These are phyloP conservation scores for Sminthurides aquaticus DNA, from an alignment of 2,888 invertebrate genomes.

Conservation along the genomic window DNA sequence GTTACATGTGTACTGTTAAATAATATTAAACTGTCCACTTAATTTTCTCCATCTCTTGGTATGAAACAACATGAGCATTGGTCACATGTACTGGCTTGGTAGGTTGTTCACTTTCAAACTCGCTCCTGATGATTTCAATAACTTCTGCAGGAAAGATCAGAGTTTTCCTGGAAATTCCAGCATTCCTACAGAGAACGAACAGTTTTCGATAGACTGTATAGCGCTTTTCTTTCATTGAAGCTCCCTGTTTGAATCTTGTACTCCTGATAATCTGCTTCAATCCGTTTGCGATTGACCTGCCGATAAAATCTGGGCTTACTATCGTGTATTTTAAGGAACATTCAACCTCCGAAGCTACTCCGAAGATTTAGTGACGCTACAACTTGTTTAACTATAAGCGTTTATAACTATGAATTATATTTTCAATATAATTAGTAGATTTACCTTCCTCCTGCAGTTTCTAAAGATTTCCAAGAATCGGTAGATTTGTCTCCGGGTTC, in stretches of 20 bases:
- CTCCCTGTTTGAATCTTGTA: background rate
- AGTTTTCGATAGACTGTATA: background rate
- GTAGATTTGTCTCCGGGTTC: no score
- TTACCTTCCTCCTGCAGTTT: no score
- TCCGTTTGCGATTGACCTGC: background rate
- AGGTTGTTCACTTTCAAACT: background rate
- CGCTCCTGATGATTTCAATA: background rate
- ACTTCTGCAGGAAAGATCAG: background rate
- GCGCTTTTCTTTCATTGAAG: background rate
- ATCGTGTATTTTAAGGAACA: no score
- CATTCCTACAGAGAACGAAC: background rate
- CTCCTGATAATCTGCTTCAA: background rate
- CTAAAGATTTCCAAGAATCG: no score
- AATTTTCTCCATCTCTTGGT: background rate
- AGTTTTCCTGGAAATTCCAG: background rate
- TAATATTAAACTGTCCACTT: background rate
- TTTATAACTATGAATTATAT: no score
- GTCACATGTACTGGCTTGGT: background rate
- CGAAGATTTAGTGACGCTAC: no score
- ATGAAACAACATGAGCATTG: background rate
- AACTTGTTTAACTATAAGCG: no score
- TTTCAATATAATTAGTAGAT: no score
- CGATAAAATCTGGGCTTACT: no score
- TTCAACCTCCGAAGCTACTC: no score
- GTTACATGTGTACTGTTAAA: background rate